phyloP scores from a whole-genome alignment of 1,140 invertebrate species.

The Aphelinus certus region DNA sequence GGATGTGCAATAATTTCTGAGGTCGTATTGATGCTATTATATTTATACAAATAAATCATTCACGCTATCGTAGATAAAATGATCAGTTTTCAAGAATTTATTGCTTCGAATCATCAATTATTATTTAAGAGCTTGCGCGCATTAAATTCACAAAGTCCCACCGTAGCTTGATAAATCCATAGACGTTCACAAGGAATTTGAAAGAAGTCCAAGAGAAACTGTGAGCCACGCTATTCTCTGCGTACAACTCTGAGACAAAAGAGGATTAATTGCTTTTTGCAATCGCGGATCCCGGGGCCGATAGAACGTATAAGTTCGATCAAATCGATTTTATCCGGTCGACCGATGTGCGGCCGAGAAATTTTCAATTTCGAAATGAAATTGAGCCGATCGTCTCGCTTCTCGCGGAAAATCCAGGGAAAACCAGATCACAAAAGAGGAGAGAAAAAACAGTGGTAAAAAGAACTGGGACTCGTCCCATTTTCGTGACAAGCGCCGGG shows the following conservation, averaged over 20 bases:
- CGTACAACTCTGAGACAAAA: not conserved
- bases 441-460: not conserved
- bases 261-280: conserved; percentile 38
- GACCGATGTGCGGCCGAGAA: not conserved
- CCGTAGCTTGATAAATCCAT: too few relatives aligned
- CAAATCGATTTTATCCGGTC: conserved; percentile 19
- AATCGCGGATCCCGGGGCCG: conserved; percentile 7
- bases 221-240: too few relatives aligned
- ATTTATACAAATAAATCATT: too few relatives aligned
- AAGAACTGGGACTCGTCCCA: conserved; percentile 22
- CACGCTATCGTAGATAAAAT: too few relatives aligned
- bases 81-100: too few relatives aligned
- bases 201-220: too few relatives aligned
- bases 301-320: not conserved
- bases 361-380: conserved; percentile 27
- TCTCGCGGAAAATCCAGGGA: not conserved
- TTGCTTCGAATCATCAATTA: too few relatives aligned
- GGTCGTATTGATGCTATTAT: too few relatives aligned
- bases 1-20: too few relatives aligned
- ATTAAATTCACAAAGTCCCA: too few relatives aligned
- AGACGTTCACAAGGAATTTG: too few relatives aligned
- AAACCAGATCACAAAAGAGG: not conserved
- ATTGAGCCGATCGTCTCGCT: conserved; percentile 17
- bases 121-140: too few relatives aligned
- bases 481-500: conserved; percentile 1